phyloP scores from a whole-genome alignment of 2,888 invertebrate genomes.

The Petrolisthes cinctipes region DNA sequence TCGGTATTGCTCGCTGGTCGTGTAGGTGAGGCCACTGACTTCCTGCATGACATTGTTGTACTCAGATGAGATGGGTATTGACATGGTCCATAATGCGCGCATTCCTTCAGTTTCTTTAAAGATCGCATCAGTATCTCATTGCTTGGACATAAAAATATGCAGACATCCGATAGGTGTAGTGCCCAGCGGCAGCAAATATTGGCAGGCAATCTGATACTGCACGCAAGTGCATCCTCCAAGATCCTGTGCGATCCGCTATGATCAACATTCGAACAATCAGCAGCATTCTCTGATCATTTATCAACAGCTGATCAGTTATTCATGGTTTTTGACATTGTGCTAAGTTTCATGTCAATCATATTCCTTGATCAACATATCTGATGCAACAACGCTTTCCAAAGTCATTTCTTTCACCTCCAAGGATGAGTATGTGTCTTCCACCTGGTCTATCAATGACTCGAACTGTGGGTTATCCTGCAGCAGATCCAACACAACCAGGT shows the following conservation, averaged over 20 bases:
- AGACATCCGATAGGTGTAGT: too few species aligned
- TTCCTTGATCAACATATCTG: conserved; percentile 23
- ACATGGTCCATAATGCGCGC: conserved; percentile 9
- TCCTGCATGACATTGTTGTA: background rate
- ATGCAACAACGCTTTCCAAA: conserved; percentile 15
- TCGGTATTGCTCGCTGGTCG: too few species aligned
- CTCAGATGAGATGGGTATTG: background rate
- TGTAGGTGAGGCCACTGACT: too few species aligned
- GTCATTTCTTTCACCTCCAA: conserved; percentile 6
- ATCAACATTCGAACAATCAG: too few species aligned
- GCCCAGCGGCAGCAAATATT: too few species aligned
- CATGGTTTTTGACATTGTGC: conserved; percentile 11
- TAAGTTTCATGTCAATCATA: conserved; percentile 2
- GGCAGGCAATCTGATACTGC: too few species aligned
- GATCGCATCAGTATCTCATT: background rate
- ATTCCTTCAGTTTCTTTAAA: background rate
- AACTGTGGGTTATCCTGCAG: background rate
- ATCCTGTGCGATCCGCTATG: too few species aligned
- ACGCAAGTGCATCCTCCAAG: too few species aligned
- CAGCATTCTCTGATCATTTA: conserved; percentile 36
- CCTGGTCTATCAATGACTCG: conserved; percentile 3
- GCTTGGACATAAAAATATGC: too few species aligned
- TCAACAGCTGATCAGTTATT: conserved; percentile 17
- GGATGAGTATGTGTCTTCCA: conserved; percentile 25
- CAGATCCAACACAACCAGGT: conserved; percentile 12